Evolutionary conservation across 2,113 vertebrate species (phyloP), one percentile per base, ranked within the genome.

Genomic region (Notiomystis cincta): DNA sequence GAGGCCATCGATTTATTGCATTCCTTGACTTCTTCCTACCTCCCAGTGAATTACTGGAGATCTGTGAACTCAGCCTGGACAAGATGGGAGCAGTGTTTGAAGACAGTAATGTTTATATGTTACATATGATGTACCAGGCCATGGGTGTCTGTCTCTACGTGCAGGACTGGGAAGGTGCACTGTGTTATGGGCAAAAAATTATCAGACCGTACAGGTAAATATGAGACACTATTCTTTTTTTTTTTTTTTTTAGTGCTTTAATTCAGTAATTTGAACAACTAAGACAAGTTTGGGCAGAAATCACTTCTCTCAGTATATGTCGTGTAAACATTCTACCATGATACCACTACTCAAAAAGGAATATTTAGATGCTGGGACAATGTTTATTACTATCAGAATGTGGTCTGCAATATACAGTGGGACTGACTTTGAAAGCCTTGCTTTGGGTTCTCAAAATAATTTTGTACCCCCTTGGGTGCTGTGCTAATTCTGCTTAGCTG

Each of bases 101-200:
- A 42, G 98, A 99, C 54, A 97, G 98, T 53, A 99, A 99, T 15
- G 98, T 99, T 67, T 99, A 99, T 97, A 98, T 99, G 98, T 96
- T 99, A 42, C 99, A 99, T 95, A 99, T 99, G 99, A 99, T 98
- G 98, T 99, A 99, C 97, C 99, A 99, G 95, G 99, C 99, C 93
- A 99, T 99, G 99, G 99, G 99, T 7, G 98, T 99, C 67, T 99
- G 99, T 91, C 94, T 99, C 33, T 99, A 98, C 10, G 96, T 98
- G 98, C 97, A 98, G 64, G 98, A 99, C 93, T 98, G 98, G 97
- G 98, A 99, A 4, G 98, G 98, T 50, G 99, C 99, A 0, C 95
- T 99, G 80, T 95, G 96, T 48, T 99, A 99, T 0, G 99, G 99
- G 2, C 98, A 99, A 97, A 99, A 99, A 90, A 98, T 99, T 96